These are phyloP conservation scores for Pristionchus fissidentatus DNA, from an alignment of 2,888 invertebrate genomes.

Conservation along the genomic window DNA sequence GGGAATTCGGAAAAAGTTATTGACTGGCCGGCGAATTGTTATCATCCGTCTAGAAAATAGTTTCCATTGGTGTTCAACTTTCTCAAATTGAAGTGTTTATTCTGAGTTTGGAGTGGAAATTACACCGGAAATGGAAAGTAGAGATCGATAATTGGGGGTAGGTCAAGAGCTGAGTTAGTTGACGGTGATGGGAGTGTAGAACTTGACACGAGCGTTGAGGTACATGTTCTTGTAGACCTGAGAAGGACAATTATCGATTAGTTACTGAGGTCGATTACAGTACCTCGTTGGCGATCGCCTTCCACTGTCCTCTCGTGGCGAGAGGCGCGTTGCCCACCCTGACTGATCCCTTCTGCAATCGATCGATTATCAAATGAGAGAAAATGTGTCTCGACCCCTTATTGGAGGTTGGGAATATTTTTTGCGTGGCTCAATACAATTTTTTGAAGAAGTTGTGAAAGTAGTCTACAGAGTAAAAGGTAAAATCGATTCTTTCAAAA, in stretches of 20 bases:
- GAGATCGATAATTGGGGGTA: slow-evolving; percentile 30
- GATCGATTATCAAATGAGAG: background rate
- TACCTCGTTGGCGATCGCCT: slow-evolving; percentile 46
- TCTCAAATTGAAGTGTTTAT: no score
- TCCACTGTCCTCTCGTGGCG: slow-evolving; percentile 48
- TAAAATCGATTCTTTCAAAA: no score
- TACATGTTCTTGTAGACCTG: slow-evolving; percentile 47
- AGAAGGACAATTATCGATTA: background rate
- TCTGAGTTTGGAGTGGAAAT: background rate
- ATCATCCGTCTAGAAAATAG: no score
- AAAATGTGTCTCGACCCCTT: no score
- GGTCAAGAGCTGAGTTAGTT: background rate
- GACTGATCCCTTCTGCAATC: slow-evolving; percentile 28
- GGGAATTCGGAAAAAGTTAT: no score
- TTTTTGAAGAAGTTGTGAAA: no score
- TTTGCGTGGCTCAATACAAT: no score
- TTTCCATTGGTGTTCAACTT: no score
- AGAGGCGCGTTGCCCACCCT: slow-evolving; percentile 23
- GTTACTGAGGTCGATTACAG: background rate
- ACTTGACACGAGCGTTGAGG: slow-evolving; percentile 41
- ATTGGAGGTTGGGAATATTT: no score
- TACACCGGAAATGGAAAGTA: background rate
- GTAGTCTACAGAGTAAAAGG: background rate
- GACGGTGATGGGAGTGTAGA: slow-evolving; percentile 41
- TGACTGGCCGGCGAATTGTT: no score